phyloP scores from a whole-genome alignment of 2,797 vertebrate species.

The Sciaenops ocellatus region DNA sequence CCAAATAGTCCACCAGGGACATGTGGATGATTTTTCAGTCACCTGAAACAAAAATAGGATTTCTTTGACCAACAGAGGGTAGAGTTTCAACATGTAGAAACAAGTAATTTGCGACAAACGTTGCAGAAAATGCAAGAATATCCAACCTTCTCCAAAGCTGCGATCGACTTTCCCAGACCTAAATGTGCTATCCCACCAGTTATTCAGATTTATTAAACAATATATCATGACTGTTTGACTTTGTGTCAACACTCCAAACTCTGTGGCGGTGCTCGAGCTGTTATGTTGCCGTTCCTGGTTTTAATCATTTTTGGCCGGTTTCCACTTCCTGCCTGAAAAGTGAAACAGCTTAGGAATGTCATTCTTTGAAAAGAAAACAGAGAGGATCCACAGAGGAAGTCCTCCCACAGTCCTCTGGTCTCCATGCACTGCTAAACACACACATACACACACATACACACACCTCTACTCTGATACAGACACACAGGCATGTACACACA shows the following conservation, averaged over 20 bases:
- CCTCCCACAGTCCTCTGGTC: conserved; percentile 94
- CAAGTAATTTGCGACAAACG: conserved; percentile 36
- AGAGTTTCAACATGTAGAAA: conserved; percentile 4
- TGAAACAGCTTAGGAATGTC: conserved; percentile 99
- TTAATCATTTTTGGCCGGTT: conserved; percentile 96
- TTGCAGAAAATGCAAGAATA: conserved; percentile 26
- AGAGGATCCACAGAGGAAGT: conserved; percentile 98
- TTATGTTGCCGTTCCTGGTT: conserved; percentile 92
- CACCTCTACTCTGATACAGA: conserved; percentile 35
- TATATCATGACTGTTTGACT: conserved; percentile 95
- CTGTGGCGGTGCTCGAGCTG: conserved; percentile 89
- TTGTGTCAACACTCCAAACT: conserved; percentile 90
- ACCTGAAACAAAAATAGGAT: conserved; percentile 9
- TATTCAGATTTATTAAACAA: conserved; percentile 95
- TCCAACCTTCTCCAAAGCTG: not conserved
- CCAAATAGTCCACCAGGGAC: conserved; percentile 17
- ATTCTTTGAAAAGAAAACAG: conserved; percentile 99
- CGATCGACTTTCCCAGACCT: conserved; percentile 61
- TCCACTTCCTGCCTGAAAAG: conserved; percentile 99
- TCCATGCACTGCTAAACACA: conserved; percentile 89
- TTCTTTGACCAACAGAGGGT: conserved; percentile 16
- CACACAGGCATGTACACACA: conserved; percentile 86
- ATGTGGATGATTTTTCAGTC: conserved; percentile 8
- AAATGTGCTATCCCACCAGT: conserved; percentile 71
- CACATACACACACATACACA: conserved; percentile 63